phyloP scores from a whole-genome alignment of 2,797 vertebrate species.

The Falco concolor region DNA sequence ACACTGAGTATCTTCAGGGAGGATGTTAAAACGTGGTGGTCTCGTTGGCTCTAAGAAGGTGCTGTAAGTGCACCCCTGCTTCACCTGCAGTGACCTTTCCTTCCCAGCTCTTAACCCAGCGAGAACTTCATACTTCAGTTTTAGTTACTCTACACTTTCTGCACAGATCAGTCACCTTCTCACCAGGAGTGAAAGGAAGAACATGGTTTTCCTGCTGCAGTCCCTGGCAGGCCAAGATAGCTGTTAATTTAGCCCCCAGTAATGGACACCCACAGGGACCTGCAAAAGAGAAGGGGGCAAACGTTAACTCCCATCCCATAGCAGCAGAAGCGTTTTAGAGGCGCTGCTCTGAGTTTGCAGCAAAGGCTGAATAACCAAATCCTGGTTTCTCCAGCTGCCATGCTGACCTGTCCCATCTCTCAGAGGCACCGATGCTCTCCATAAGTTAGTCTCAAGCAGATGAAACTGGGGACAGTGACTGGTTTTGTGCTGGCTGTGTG shows the following conservation, averaged over 20 bases:
- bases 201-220: slow-evolving; percentile 43
- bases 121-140: background rate
- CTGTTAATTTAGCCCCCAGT: slow-evolving; percentile 60
- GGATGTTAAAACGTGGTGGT: background rate
- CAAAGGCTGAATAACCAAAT: background rate
- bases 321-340: background rate
- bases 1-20: background rate
- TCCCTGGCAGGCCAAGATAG: slow-evolving; percentile 46
- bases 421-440: background rate
- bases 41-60: background rate
- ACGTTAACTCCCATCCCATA: background rate
- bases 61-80: background rate
- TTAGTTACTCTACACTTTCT: background rate
- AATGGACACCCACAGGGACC: slow-evolving; percentile 50
- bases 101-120: background rate
- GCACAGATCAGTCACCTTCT: background rate
- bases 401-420: background rate
- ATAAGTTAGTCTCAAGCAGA: background rate
- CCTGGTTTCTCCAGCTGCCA: background rate
- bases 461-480: background rate
- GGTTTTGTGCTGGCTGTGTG: background rate
- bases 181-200: slow-evolving; percentile 58
- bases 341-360: background rate
- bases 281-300: background rate
- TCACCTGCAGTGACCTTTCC: background rate